Evolutionary conservation across 2,113 vertebrate species (phyloP), one percentile per base, ranked within the genome.

Genomic region (Hippocampus abdominalis): DNA sequence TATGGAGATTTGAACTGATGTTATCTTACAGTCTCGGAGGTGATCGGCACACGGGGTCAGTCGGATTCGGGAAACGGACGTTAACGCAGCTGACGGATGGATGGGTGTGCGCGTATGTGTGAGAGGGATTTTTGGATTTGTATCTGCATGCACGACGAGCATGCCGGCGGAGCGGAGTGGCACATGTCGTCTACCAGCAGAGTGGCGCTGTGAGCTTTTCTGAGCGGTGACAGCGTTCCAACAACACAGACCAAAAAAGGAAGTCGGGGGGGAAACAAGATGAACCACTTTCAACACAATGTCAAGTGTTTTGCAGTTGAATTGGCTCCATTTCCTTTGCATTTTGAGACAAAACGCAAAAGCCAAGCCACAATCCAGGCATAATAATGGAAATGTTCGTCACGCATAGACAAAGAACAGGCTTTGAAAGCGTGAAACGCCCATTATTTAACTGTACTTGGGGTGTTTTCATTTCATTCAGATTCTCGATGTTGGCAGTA

Each of bases 171-270:
- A 46, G 76, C 72, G 82, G 59, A 69, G 10, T 44, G 66, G 67
- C 78, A 80, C 83, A 65, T 78, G 76, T 79, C 82, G 77, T 85
- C 74, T 85, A 87, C 86, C 80, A 81, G 84, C 71, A 79, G 70
- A 78, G 32, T 78, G 83, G 73, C 71, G 69, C 73, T 85, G 75
- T 87, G 84, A 86, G 75, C 62, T 68, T 76, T 64, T 83, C 69
- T 81, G 77, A 81, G 72, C 83, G 70, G 72, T 84, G 85, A 80
- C 81, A 68, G 75, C 76, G 23, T 54, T 74, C 77, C 70, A 78
- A 42, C 70, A 76, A 54, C 65, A 59, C n/a, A 63, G 72, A 56
- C 67, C 15, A n/a, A 60, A 56, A 62, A 27, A 65, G 66, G 79
- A 73, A 76, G 66, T 60, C 49, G 32, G 56, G 71, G 32, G 56